Base-by-base conservation (phyloP, 2,888 invertebrate genomes). In the Metopia argyrocephala region DNA sequence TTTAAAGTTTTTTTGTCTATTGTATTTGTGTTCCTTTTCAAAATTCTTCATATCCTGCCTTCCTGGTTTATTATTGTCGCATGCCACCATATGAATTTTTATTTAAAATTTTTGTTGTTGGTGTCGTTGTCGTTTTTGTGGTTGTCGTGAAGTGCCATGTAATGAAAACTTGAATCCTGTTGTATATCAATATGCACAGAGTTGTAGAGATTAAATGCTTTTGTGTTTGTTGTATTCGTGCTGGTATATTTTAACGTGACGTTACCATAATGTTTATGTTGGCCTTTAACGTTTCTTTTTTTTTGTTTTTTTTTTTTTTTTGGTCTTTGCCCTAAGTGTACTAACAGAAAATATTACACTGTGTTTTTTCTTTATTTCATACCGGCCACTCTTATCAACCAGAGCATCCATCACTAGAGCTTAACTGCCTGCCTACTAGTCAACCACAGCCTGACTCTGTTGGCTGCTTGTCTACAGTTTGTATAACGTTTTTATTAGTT, bases 61-160 rank as follows among this genome's bases (percentile, higher is more conserved):
- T 81, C 61, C 70, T 75, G 74, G 65, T 78, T 74, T n/a, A n/a
- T 38, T 38, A 38, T 38, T 78, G 81, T 81, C 81, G 78, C 81
- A 81, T 81, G 81, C 78, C 81, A 81, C 74, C 81, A 81, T 70
- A 74, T 70, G 65, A 70, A 81, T 46, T 62, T 78, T 56, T 69
- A 23, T 69, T 61, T 21, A 69, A 45, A 45, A 56, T 46, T 59
- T 45, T 73, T 45, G 66, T 27, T 64, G 9, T 21, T 50, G 54
- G 57, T 69, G 31, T 31, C 54, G n/a, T 28, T 50, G 15, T 28
- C 28, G 18, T 54, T 1, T n/a, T 18, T 76, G 56, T 25, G 54
- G 65, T 59, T 56, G 45, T 27, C 27, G 31, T 48, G 73, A 69
- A 69, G 68, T 80, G 69, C 68, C 59, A 56, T 65, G 76, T 46